These are phyloP conservation scores for Lutjanus argentimaculatus DNA, from an alignment of 2,797 vertebrate species.

Conservation along the genomic window DNA sequence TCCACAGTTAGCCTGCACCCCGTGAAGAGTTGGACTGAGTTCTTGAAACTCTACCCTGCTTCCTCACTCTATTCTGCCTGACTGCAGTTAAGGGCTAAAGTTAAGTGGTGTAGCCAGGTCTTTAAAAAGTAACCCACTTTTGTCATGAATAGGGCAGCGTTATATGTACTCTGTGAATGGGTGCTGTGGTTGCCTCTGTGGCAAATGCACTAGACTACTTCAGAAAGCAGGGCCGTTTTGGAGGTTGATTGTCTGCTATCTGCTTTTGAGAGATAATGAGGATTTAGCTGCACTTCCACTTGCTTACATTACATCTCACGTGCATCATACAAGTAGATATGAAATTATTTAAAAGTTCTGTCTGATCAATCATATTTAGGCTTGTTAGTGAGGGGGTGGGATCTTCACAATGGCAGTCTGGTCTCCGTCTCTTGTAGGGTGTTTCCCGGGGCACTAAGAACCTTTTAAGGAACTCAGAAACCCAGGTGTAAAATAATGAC, in stretches of 20 bases:
- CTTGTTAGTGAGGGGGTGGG: background rate
- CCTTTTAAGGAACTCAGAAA: background rate
- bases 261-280: constrained; percentile 11
- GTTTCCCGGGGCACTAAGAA: too few species aligned
- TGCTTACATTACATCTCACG: background rate
- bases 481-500: too few species aligned
- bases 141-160: constrained; percentile 37
- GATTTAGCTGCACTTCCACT: background rate
- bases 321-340: background rate
- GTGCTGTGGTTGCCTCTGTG: constrained; percentile 36
- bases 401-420: background rate
- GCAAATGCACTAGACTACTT: constrained; percentile 14
- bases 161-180: constrained; percentile 31
- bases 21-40: constrained; percentile 52
- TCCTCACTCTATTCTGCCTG: constrained; percentile 49
- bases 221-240: constrained; percentile 24
- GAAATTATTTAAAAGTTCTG: background rate
- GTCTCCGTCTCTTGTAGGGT: background rate
- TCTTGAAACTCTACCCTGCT: constrained; percentile 60
- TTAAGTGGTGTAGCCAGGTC: constrained; percentile 59
- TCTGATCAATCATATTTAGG: background rate
- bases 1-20: constrained; percentile 62
- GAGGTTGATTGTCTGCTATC: constrained; percentile 11
- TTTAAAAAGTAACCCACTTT: constrained; percentile 72
- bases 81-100: constrained; percentile 59